Conservation (phyloP, 2,797 vertebrate genomes). For the Bradypodion pumilum region DNA sequence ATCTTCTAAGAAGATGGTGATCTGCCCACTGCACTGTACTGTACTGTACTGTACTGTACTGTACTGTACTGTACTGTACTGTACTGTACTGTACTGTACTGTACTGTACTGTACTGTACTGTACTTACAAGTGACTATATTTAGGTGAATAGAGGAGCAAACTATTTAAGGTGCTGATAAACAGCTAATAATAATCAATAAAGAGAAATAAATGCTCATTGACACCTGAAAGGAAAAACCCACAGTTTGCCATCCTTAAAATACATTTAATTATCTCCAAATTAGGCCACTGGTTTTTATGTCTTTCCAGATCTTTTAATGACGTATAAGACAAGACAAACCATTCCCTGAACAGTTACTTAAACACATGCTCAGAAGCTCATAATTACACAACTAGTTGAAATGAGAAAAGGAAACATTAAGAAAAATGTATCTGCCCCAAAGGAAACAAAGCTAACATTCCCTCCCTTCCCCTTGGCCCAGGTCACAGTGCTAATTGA, state of each 20-base stretch:
- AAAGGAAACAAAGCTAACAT: slow-evolving; percentile 11
- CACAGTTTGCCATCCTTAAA: neutral
- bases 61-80: no score
- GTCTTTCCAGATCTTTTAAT: neutral
- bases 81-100: no score
- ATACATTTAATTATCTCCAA: neutral
- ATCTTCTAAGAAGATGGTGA: neutral
- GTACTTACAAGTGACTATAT: neutral
- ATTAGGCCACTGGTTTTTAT: neutral
- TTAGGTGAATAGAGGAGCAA: neutral
- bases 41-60: no score
- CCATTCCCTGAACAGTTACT: slow-evolving; percentile 1
- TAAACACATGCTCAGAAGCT: slow-evolving; percentile 25
- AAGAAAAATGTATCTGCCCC: slow-evolving; percentile 10
- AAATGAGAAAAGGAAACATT: slow-evolving; percentile 25
- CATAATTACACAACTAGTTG: slow-evolving; percentile 4
- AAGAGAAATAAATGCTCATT: neutral
- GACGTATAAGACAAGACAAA: neutral
- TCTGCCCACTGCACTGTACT: no score
- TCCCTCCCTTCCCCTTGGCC: neutral
- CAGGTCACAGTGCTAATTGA: neutral
- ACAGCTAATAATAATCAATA: neutral
- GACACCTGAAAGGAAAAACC: neutral
- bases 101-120: no score
- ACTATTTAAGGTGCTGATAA: neutral